Percentiles rank a stretch among this genome's conserved stretches.
These are phyloP conservation scores for Ophioderma brevispina DNA, from an alignment of 35 echinoderm and acorn worm genomes.

Conservation along the genomic window DNA sequence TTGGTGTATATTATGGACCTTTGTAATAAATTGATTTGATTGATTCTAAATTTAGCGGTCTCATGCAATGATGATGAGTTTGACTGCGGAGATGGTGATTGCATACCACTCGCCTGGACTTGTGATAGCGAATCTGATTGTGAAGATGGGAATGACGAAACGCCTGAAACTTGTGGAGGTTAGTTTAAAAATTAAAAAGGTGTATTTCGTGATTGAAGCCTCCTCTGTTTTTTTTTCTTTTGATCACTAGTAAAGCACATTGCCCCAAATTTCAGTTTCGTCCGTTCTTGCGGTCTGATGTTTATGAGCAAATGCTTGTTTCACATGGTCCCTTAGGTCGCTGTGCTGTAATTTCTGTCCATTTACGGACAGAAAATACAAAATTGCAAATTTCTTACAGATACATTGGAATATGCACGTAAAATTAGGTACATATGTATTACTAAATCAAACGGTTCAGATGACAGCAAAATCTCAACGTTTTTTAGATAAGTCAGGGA, in stretches of 20 bases:
- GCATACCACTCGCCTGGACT: constrained; percentile 35
- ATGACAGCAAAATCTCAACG: too few relatives aligned
- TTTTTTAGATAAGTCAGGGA: too few relatives aligned
- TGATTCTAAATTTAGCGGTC: neutral
- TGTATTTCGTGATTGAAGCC: neutral
- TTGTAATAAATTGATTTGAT: neutral
- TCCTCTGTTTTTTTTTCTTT: neutral
- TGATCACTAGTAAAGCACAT: neutral
- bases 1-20: neutral
- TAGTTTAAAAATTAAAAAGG: neutral
- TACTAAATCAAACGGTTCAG: neutral
- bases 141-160: constrained; percentile 42
- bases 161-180: neutral
- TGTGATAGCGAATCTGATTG: constrained; percentile 60
- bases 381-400: too few relatives aligned
- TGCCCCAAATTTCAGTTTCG: neutral
- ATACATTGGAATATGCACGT: too few relatives aligned
- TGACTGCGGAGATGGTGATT: constrained; percentile 16
- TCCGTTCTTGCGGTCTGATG: neutral
- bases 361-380: too few relatives aligned
- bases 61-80: neutral
- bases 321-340: too few relatives aligned
- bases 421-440: too few relatives aligned
- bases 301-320: too few relatives aligned
- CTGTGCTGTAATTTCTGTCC: too few relatives aligned